Conservation (phyloP, 2,797 vertebrate genomes). For the Neomorphus geoffroyi region DNA sequence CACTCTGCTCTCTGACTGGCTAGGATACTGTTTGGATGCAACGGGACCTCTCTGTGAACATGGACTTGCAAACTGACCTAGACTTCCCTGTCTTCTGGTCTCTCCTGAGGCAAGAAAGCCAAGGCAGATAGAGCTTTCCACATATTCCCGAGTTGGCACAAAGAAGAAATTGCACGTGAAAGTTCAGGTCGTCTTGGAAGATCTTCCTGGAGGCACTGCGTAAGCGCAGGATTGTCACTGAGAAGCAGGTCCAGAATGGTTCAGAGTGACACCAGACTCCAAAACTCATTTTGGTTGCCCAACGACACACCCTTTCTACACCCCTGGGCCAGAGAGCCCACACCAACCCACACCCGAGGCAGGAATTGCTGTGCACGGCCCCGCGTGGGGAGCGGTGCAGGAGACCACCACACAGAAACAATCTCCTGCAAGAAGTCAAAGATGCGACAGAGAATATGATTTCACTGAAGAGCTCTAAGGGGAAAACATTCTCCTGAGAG, state of each 20-base stretch:
- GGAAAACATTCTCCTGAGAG: not conserved
- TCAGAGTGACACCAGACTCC: not conserved
- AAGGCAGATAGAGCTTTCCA: not conserved
- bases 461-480: not conserved
- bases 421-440: not conserved
- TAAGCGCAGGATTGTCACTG: not conserved
- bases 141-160: not conserved
- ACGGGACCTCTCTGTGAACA: not conserved
- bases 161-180: not conserved
- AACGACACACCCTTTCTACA: not conserved
- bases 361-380: not conserved
- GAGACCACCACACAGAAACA: not conserved
- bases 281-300: not conserved
- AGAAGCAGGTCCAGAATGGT: not conserved
- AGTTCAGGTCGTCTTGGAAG: not conserved
- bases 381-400: rapidly evolving
- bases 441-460: not conserved
- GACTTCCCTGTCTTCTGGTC: not conserved
- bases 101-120: not conserved
- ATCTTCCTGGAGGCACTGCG: not conserved
- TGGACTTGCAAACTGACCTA: not conserved
- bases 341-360: rapidly evolving
- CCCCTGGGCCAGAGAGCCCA: rapidly evolving
- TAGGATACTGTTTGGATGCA: not conserved
- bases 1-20: not conserved